phyloP scores from a whole-genome alignment of 2,113 vertebrate species.

The Caranx melampygus region DNA sequence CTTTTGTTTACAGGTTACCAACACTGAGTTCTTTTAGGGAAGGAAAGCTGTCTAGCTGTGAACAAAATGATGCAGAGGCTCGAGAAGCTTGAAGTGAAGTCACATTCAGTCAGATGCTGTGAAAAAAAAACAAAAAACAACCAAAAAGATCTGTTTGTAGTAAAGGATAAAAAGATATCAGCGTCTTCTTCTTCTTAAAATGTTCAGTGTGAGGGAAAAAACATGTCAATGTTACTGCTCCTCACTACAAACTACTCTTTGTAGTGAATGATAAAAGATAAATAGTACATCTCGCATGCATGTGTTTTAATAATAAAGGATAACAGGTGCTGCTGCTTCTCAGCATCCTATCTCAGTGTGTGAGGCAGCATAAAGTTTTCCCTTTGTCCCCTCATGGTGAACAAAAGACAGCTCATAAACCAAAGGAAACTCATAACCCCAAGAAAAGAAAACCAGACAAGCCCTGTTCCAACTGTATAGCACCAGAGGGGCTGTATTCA shows the following conservation, averaged over 20 bases:
- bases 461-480: background rate
- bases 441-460: slow-evolving; percentile 23
- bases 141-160: slow-evolving; percentile 31
- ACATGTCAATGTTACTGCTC: slow-evolving; percentile 1
- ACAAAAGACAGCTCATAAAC: slow-evolving; percentile 48
- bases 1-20: slow-evolving; percentile 28
- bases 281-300: background rate
- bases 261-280: slow-evolving; percentile 44
- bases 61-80: slow-evolving; percentile 7
- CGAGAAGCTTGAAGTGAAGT: slow-evolving; percentile 1
- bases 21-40: background rate
- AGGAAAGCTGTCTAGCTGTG: background rate
- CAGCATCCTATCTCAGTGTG: slow-evolving; percentile 21
- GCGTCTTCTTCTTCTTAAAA: slow-evolving; percentile 19
- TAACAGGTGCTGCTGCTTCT: slow-evolving; percentile 21
- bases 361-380: slow-evolving; percentile 31
- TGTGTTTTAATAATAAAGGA: slow-evolving; percentile 44
- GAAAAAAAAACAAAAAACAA: background rate
- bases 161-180: slow-evolving; percentile 9
- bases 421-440: slow-evolving; percentile 40
- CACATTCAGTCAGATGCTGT: slow-evolving; percentile 1
- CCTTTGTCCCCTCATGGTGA: slow-evolving; percentile 27
- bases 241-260: slow-evolving; percentile 25
- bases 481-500: slow-evolving; percentile 10
- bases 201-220: slow-evolving; percentile 3